Base-by-base conservation (phyloP, 2,113 vertebrate genomes). In the Brachypodius melanocephalos region DNA sequence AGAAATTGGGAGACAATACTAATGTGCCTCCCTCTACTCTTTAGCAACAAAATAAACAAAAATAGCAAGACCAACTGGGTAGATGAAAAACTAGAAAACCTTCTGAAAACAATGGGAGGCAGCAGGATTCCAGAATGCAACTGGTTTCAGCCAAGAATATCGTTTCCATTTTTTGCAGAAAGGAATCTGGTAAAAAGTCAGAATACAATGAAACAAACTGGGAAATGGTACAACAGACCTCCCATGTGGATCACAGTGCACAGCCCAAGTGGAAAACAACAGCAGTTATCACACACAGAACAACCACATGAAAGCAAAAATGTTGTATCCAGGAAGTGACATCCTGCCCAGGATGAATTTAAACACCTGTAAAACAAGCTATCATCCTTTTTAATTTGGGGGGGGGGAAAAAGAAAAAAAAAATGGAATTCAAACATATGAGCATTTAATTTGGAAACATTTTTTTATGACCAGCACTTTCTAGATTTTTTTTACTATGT, bases 1-100 rank as follows among this genome's bases (percentile, higher is more conserved):
- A 88, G 91, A 92, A 94, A 83, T 14, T 46, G 36, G 12, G 48
- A 94, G 38, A 90, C 75, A 89, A 88, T 94, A 25, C 38, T 94
- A 63, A 85, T 73, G 10, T 66, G 67, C n/a, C 28, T 91, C 48
- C 21, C 40, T 80, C 77, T 96, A 34, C 63, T 69, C 51, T 91
- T 85, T 67, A 74, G 38, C 31, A 94, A 28, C 40, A 91, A 93
- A 95, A 85, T 69, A 90, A 95, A 85, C 58, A 74, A 76, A 95
- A 88, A 88, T 46, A 91, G 19, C 40, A 69, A 93, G 88, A 88
- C 90, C 75, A 92, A 71, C 91, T 63, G 46, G 82, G 68, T 74
- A 96, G 91, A 96, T 90, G 32, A 94, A 97, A 95, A 94, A 80
- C 55, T 83, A 74, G 20, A 76, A 95, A 94, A 67, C 16, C 59